Conservation (phyloP, 2,113 vertebrate genomes). For the Picathartes gymnocephalus region DNA sequence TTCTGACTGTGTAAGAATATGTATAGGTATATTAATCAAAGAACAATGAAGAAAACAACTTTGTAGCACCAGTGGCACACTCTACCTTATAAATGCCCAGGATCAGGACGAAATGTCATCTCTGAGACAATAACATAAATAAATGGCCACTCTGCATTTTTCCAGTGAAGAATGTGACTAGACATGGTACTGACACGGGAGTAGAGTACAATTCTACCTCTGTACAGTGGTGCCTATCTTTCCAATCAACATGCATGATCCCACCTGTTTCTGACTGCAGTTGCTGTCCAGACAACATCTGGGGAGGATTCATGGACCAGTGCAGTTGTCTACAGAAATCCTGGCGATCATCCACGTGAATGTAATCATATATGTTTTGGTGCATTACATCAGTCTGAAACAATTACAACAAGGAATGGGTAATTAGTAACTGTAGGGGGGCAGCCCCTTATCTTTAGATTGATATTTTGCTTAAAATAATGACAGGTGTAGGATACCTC, state of each 20-base stretch:
- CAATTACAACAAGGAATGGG: neutral
- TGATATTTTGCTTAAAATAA: neutral
- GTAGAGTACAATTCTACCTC: neutral
- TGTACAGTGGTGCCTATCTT: neutral
- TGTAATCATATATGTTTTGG: constrained; percentile 96
- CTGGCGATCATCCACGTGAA: constrained; percentile 95
- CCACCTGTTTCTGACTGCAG: constrained; percentile 75
- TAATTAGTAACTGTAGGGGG: neutral
- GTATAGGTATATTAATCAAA: neutral
- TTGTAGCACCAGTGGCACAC: neutral
- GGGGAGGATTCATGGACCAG: constrained; percentile 95
- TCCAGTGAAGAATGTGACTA: neutral
- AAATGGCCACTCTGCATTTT: neutral
- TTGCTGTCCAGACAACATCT: constrained; percentile 73
- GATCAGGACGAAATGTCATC: neutral
- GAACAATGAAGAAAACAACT: neutral
- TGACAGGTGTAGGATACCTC: neutral
- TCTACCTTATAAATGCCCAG: neutral
- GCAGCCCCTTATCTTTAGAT: neutral
- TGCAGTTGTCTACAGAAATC: constrained; percentile 94
- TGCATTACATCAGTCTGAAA: constrained; percentile 97
- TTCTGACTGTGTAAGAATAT: neutral
- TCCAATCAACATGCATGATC: constrained; percentile 4
- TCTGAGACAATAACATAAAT: neutral
- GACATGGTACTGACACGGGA: accelerated